Base-by-base conservation (phyloP, 2,888 invertebrate species). In the Periphyllus acericola region DNA sequence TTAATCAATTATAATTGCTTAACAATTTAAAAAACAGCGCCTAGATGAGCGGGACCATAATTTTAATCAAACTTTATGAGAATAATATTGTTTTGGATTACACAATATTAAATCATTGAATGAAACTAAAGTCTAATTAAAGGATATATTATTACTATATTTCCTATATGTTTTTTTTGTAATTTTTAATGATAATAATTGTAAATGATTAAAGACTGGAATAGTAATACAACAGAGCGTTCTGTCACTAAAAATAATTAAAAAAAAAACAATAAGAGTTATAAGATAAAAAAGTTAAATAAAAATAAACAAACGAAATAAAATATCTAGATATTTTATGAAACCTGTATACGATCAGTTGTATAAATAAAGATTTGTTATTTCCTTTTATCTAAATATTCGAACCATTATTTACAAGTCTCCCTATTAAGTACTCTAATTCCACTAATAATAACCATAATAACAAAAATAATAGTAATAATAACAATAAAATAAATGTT, bases 11-110 rank as follows among this genome's bases (percentile, higher is more conserved):
- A 84, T 68, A 68, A 46, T 76, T 84, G 74, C 87, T 87, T 87
- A 87, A 81, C 81, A 74, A 74, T 81, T 80, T 46, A 87, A 74
- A 80, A 80, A 81, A 87, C 87, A 87, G 87, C 87, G 87, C 87
- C 87, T 87, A 87, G 87, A 87, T 87, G 87, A 87, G 87, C 87
- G 32, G 80, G 72, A 66, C 72, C 87, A 74, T 80, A 60, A 74
- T 79, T 79, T 55, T 46, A 66, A 66, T 76, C 32, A 66, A 84
- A 66, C 9, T 66, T 68, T 19, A 76, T 52, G 68, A 76, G n/a
- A 68, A 68, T 76, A 84, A 78, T 76, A 84, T 84, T 68, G 83
- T 66, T 75, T 75, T 75, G n/a, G 72, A 34, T 55, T 29, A 75
- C 3, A 40, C 75, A 46, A 66, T 83, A 83, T 75, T 66, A 75